Percentiles rank a stretch among this genome's conserved stretches.
Conservation (phyloP, 2,797 vertebrate species). For the Hippopotamyrus pictus region DNA sequence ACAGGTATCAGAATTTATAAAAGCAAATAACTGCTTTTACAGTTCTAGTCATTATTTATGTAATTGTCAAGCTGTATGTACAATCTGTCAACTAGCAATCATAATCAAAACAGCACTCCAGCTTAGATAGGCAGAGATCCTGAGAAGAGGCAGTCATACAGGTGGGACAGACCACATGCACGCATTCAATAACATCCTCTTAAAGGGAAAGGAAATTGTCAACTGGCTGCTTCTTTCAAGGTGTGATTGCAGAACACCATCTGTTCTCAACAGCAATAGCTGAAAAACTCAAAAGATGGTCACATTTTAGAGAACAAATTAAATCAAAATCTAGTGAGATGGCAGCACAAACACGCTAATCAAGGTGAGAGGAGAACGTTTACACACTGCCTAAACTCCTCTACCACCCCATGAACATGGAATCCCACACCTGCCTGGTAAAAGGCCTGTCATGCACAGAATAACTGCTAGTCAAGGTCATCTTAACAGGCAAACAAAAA, state of each 20-base stretch:
- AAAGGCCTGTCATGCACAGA: slow-evolving; percentile 53
- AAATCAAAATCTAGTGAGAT: slow-evolving; percentile 45
- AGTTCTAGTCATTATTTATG: background rate
- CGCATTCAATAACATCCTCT: slow-evolving; percentile 4
- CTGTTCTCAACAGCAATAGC: slow-evolving; percentile 27
- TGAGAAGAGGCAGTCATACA: slow-evolving; percentile 36
- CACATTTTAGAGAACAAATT: slow-evolving; percentile 40
- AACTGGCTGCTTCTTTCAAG: slow-evolving; percentile 32
- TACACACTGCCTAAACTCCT: background rate
- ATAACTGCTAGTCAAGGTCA: slow-evolving; percentile 50
- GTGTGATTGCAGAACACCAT: slow-evolving; percentile 29
- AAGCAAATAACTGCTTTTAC: background rate
- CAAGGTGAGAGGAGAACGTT: background rate
- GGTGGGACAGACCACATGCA: slow-evolving; percentile 8
- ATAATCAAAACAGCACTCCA: slow-evolving; percentile 10
- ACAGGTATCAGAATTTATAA: background rate
- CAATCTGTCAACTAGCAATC: background rate
- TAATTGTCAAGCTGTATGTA: background rate
- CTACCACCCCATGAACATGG: background rate
- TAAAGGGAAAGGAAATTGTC: slow-evolving; percentile 17
- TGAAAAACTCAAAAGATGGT: slow-evolving; percentile 10
- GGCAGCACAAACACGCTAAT: slow-evolving; percentile 48
- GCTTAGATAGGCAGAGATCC: slow-evolving; percentile 38
- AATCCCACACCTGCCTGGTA: background rate
- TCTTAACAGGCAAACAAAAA: slow-evolving; percentile 3